Conservation (phyloP, 2,797 vertebrate species). For the Champsocephalus esox region DNA sequence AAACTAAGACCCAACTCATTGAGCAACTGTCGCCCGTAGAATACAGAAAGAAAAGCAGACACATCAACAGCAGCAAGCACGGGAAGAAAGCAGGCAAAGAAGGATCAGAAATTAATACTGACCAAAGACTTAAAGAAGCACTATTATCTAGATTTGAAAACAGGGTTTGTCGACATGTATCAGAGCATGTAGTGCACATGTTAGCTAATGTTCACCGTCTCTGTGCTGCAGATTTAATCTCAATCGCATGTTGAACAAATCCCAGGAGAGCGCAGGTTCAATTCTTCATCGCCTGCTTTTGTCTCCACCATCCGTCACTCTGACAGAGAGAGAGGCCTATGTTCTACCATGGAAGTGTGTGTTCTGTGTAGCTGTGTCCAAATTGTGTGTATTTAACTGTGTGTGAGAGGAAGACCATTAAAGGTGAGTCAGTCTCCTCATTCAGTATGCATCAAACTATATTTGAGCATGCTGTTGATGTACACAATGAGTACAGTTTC, state of each 20-base stretch:
- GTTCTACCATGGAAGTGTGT: neutral
- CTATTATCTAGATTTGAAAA: neutral
- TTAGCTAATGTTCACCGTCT: neutral
- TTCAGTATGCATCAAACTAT: neutral
- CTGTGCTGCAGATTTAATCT: constrained; percentile 17
- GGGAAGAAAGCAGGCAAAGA: too few relatives aligned
- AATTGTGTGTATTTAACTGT: neutral
- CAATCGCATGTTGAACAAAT: neutral
- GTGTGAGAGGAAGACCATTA: neutral
- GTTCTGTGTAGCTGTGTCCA: neutral
- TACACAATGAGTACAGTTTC: too few relatives aligned
- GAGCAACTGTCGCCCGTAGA: too few relatives aligned
- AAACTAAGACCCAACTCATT: too few relatives aligned
- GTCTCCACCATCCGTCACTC: constrained; percentile 28
- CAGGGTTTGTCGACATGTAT: neutral
- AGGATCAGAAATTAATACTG: too few relatives aligned
- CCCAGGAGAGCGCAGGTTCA: constrained; percentile 28
- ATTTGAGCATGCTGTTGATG: neutral
- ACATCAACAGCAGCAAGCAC: too few relatives aligned
- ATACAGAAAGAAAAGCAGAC: too few relatives aligned
- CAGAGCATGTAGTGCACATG: neutral
- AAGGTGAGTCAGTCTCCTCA: neutral
- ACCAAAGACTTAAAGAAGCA: too few relatives aligned
- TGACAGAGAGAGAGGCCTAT: neutral
- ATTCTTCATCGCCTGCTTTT: constrained; percentile 17